Conservation (phyloP, 2,888 invertebrate genomes). For the Homarus gammarus region DNA sequence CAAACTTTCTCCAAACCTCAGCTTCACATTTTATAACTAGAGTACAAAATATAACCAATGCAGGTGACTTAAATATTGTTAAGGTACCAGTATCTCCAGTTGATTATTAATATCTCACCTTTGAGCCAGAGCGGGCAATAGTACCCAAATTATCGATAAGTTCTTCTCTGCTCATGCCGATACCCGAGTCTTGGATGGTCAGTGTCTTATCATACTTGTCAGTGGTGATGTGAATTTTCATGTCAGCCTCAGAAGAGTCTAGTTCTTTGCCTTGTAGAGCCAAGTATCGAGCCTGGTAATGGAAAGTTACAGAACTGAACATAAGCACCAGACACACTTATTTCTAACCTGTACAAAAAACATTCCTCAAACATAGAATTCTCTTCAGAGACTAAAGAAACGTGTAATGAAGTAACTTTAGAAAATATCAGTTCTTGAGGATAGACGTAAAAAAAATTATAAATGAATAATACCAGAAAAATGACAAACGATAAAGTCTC, state of each 20-base stretch:
- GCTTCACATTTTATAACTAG: too few species aligned
- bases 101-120: slow-evolving; percentile 79
- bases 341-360: too few species aligned
- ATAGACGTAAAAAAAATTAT: not conserved
- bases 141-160: slow-evolving; percentile 94
- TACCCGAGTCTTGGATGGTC: slow-evolving; percentile 94
- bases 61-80: too few species aligned
- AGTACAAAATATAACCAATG: too few species aligned
- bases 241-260: slow-evolving; percentile 82
- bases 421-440: too few species aligned
- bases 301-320: too few species aligned
- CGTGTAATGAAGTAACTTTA: not conserved
- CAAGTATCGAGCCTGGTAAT: slow-evolving; percentile 65
- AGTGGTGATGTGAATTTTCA: slow-evolving; percentile 93
- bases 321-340: too few species aligned
- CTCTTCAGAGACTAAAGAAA: too few species aligned
- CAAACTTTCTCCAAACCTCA: too few species aligned
- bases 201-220: slow-evolving; percentile 92
- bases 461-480: not conserved
- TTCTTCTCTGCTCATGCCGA: slow-evolving; percentile 97
- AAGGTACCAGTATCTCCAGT: too few species aligned
- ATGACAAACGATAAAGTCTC: not conserved
- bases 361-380: too few species aligned
- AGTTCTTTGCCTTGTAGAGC: slow-evolving; percentile 57
- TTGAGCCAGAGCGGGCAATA: slow-evolving; percentile 97